Conservation (phyloP, 2,888 invertebrate genomes). For the Lithosia quadra region DNA sequence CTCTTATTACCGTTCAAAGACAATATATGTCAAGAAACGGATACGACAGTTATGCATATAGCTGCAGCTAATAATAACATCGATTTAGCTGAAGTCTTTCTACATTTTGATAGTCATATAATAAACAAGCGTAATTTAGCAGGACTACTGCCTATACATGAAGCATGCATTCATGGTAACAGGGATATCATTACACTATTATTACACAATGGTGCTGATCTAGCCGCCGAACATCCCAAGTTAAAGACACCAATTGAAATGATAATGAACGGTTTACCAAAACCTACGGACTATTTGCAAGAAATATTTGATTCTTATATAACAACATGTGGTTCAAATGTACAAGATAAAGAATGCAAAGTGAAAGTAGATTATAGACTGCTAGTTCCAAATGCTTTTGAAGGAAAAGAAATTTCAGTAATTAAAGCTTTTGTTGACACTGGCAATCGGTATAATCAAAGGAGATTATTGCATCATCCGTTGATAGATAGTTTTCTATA, state of each 20-base stretch:
- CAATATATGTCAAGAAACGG: slow-evolving; percentile 18
- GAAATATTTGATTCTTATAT: slow-evolving; percentile 79
- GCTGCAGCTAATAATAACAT: slow-evolving; percentile 69
- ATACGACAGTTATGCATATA: slow-evolving; percentile 64
- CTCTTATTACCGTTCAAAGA: slow-evolving; percentile 3
- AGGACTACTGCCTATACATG: slow-evolving; percentile 54
- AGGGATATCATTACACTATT: slow-evolving; percentile 78
- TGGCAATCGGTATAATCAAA: slow-evolving; percentile 73
- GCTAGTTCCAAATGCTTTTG: slow-evolving; percentile 58
- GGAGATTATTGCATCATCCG: slow-evolving; percentile 80
- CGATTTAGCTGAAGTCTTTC: slow-evolving; percentile 61
- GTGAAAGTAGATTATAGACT: slow-evolving; percentile 76
- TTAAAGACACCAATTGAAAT: slow-evolving; percentile 69
- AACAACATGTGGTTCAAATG: slow-evolving; percentile 66
- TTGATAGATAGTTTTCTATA: slow-evolving; percentile 82
- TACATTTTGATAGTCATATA: slow-evolving; percentile 63
- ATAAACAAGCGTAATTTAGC: slow-evolving; percentile 40
- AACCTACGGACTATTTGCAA: slow-evolving; percentile 78
- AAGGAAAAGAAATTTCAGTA: slow-evolving; percentile 76
- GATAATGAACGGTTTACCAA: slow-evolving; percentile 73
- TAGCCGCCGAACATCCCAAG: slow-evolving; percentile 26
- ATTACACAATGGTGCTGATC: slow-evolving; percentile 68
- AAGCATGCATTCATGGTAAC: slow-evolving; percentile 75
- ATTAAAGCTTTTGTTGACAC: slow-evolving; percentile 78
- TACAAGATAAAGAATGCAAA: slow-evolving; percentile 58